Conservation (phyloP, 1,140 invertebrate species). For the Conus betulinus region DNA sequence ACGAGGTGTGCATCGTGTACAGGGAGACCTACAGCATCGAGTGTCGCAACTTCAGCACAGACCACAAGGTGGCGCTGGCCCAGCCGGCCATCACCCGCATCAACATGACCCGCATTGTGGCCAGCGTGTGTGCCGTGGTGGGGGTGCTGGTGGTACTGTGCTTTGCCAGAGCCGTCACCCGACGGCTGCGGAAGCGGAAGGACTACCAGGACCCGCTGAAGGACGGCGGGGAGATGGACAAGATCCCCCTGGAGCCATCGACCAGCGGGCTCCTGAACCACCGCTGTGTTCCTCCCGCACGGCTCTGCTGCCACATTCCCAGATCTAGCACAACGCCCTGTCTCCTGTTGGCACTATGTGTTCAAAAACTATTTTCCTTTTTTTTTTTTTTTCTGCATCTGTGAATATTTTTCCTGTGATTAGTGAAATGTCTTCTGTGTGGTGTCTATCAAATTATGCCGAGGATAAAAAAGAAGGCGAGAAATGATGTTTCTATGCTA, state of each 20-base stretch:
- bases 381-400: too few species aligned
- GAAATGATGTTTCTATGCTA: too few species aligned
- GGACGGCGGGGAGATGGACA: constrained; percentile 66
- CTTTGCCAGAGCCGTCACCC: constrained; percentile 60
- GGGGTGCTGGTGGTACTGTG: constrained; percentile 67
- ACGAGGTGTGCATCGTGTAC: constrained; percentile 77
- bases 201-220: constrained; percentile 69
- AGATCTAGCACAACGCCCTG: constrained; percentile 38
- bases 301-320: constrained; percentile 61
- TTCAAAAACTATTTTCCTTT: too few species aligned
- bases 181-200: constrained; percentile 70
- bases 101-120: constrained; percentile 58
- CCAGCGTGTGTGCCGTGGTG: constrained; percentile 65
- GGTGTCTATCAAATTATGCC: too few species aligned
- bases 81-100: constrained; percentile 60
- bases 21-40: constrained; percentile 71
- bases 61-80: constrained; percentile 52
- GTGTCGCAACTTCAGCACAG: constrained; percentile 71
- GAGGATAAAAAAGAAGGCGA: too few species aligned
- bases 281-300: constrained; percentile 69
- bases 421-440: too few species aligned
- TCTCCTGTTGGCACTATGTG: too few species aligned
- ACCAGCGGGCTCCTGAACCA: constrained; percentile 59
- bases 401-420: too few species aligned
- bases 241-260: constrained; percentile 75